Evolutionary conservation across 2,888 invertebrate species (phyloP), one percentile per base, ranked within the genome.

Genomic region (Rhingia campestris): DNA sequence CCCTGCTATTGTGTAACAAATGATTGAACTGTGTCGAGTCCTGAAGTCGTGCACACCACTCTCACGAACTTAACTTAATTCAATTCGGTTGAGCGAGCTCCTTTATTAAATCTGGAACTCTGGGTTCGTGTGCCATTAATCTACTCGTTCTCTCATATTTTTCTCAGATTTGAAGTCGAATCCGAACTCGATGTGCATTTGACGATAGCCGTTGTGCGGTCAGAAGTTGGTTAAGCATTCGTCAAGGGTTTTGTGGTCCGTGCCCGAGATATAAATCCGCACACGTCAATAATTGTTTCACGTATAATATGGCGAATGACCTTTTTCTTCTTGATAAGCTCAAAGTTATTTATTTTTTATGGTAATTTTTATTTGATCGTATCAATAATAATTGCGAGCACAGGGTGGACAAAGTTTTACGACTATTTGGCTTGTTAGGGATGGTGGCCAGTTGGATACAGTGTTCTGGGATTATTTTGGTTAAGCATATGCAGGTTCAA

Each of bases 331-430:
- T 75, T 58, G 59, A 75, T 75, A 75, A 66, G 59, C 59, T 14
- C 32, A 59, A 67, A 32, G 22, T 75, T 75, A 67, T 67, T 59
- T 37, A 67, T 53, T 67, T 75, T 75, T 75, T 75, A 75, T 75
- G 75, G 51, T 67, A 66, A 75, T 67, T 67, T 75, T 67, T 53
- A 67, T 75, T 67, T 32, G 43, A 59, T 64, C 73, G 39, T 59
- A 53, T 53, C 59, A 32, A 49, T 22, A 22, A 22, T 22, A 22
- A 22, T 22, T 22, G 22, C 22, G 22, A 22, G 22, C 22, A 53
- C 51, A 30, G 43, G 66, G 35, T 53, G 66, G 45, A 43, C n/a
- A 58, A 35, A 37, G 51, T 67, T 74, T 66, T 66, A 74, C 56
- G 66, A 56, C 41, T 56, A 41, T 74, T 74, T 49, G 49, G 47